phyloP scores from a whole-genome alignment of 2,113 vertebrate species.

The Beaufortia kweichowensis region DNA sequence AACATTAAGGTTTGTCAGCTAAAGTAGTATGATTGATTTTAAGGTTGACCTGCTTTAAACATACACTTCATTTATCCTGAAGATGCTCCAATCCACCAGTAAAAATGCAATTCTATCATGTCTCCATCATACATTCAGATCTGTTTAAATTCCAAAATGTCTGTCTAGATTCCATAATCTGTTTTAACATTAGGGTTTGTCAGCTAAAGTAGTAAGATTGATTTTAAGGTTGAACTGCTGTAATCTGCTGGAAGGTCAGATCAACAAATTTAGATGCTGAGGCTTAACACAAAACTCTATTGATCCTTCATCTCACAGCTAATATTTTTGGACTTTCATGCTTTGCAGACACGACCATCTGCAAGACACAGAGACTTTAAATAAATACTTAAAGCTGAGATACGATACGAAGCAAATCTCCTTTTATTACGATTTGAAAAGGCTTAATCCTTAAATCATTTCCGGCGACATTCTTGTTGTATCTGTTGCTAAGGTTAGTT shows the following conservation, averaged over 20 bases:
- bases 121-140: no score
- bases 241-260: conserved; percentile 24
- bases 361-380: background rate
- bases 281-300: conserved; percentile 2
- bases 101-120: no score
- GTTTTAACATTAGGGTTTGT: no score
- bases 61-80: no score
- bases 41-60: no score
- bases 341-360: conserved; percentile 4
- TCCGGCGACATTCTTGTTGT: background rate
- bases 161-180: no score
- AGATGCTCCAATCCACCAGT: no score
- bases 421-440: conserved; percentile 4
- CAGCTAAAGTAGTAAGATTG: no score
- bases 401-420: conserved; percentile 11
- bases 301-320: background rate
- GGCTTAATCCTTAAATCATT: background rate
- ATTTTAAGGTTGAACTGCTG: no score
- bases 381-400: background rate
- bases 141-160: no score
- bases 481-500: background rate
- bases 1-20: no score
- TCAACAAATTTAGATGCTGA: conserved; percentile 9
- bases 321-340: conserved; percentile 7
- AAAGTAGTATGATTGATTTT: no score